A percentile compares a stretch with the other conserved stretches of the same genome.
Evolutionary conservation across 2,797 vertebrate species (phyloP).

Genomic region (Argya squamiceps): DNA sequence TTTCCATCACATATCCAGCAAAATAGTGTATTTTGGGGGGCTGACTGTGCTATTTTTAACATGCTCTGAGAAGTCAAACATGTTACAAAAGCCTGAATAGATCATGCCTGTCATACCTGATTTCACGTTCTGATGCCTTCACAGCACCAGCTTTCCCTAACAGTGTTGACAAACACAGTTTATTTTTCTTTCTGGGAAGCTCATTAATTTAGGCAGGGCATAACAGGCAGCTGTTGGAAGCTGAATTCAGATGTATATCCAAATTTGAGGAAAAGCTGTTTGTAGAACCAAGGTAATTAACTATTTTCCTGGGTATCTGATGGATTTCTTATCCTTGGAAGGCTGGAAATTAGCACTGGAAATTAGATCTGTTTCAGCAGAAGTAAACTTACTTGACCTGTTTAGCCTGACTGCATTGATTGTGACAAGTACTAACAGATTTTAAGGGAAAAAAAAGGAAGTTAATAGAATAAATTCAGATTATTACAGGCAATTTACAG

Average conservation of each 20-base stretch:
- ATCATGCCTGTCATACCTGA: neutral
- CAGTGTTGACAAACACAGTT: neutral
- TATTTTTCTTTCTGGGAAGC: neutral
- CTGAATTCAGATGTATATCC: neutral
- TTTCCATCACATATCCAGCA: neutral
- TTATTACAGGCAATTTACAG: neutral
- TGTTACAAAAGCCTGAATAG: neutral
- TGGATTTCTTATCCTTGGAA: neutral
- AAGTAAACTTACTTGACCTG: neutral
- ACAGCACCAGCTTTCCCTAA: neutral
- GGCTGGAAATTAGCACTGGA: neutral
- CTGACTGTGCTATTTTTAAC: neutral
- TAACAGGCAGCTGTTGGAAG: neutral
- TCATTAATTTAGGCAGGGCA: neutral
- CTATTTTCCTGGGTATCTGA: neutral
- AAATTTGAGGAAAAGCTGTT: neutral
- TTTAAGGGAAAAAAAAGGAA: constrained; percentile 10
- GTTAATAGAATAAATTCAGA: neutral
- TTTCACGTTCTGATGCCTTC: neutral
- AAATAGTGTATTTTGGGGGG: neutral
- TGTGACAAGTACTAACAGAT: neutral
- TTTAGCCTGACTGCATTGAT: neutral
- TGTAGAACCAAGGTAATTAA: neutral
- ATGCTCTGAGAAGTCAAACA: neutral
- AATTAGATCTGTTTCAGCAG: neutral